Conservation (phyloP, 1,140 invertebrate genomes). For the Chymomyza costata region DNA sequence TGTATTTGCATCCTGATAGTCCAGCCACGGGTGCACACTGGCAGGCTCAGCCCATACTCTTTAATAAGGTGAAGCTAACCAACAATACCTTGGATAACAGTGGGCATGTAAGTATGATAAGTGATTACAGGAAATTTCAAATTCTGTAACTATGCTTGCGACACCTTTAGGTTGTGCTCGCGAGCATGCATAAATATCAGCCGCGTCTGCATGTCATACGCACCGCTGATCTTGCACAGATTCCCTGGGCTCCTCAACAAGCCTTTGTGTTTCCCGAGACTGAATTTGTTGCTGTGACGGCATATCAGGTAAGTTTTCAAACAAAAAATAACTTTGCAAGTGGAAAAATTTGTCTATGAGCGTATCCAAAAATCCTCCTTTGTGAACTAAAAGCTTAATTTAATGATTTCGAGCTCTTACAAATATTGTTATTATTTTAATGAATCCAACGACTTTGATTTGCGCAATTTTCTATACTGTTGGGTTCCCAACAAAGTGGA, state of each 20-base stretch:
- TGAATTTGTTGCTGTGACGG: slow-evolving; percentile 92
- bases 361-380: too few relatives aligned
- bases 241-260: slow-evolving; percentile 80
- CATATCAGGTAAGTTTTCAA: slow-evolving; percentile 87
- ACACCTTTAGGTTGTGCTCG: slow-evolving; percentile 84
- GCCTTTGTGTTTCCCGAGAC: slow-evolving; percentile 87
- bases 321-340: too few relatives aligned
- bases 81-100: slow-evolving; percentile 90
- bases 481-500: too few relatives aligned
- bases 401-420: too few relatives aligned
- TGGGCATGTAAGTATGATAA: slow-evolving; percentile 88
- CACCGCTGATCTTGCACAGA: slow-evolving; percentile 80
- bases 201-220: slow-evolving; percentile 88
- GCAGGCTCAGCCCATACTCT: slow-evolving; percentile 89
- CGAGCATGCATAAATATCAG: slow-evolving; percentile 95
- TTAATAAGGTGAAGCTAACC: slow-evolving; percentile 92
- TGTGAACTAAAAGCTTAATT: too few relatives aligned
- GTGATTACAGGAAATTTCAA: not conserved
- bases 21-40: slow-evolving; percentile 89
- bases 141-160: not conserved
- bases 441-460: too few relatives aligned
- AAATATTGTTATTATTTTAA: too few relatives aligned
- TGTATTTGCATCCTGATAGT: slow-evolving; percentile 91
- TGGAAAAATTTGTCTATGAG: too few relatives aligned
- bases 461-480: too few relatives aligned